These are phyloP conservation scores for Rhegmatorhina hoffmannsi DNA, from an alignment of 2,113 vertebrate species.

Conservation along the genomic window DNA sequence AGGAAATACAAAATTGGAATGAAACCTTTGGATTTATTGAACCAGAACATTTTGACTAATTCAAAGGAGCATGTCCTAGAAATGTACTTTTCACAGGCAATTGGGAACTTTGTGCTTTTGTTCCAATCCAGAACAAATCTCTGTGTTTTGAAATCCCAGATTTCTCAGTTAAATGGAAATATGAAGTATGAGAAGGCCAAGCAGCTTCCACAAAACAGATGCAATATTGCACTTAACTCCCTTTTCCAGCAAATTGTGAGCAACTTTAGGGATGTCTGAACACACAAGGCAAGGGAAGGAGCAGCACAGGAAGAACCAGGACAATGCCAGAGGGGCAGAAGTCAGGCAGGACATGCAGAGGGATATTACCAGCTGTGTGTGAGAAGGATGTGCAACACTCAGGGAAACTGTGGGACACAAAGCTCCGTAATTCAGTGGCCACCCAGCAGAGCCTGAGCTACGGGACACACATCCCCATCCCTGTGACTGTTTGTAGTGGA, in stretches of 20 bases:
- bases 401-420: neutral
- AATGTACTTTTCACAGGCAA: constrained; percentile 34
- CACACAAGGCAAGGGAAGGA: neutral
- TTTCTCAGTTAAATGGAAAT: neutral
- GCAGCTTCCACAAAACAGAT: neutral
- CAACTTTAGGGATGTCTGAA: neutral
- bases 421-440: neutral
- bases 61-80: constrained; percentile 30
- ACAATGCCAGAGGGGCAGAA: neutral
- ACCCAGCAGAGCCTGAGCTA: neutral
- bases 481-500: neutral
- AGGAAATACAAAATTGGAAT: constrained; percentile 43
- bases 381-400: neutral
- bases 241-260: neutral
- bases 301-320: neutral
- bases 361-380: neutral
- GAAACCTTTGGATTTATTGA: constrained; percentile 58
- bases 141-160: neutral
- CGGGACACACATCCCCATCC: neutral
- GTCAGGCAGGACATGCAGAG: neutral
- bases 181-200: neutral
- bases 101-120: constrained; percentile 28
- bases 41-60: constrained; percentile 58
- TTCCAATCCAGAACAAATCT: constrained; percentile 9
- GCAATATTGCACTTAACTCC: rapidly evolving